Percentiles rank a stretch among this genome's conserved stretches.
These are phyloP conservation scores for Morinoia aosen DNA, from an alignment of 2,888 invertebrate species.

Conservation along the genomic window DNA sequence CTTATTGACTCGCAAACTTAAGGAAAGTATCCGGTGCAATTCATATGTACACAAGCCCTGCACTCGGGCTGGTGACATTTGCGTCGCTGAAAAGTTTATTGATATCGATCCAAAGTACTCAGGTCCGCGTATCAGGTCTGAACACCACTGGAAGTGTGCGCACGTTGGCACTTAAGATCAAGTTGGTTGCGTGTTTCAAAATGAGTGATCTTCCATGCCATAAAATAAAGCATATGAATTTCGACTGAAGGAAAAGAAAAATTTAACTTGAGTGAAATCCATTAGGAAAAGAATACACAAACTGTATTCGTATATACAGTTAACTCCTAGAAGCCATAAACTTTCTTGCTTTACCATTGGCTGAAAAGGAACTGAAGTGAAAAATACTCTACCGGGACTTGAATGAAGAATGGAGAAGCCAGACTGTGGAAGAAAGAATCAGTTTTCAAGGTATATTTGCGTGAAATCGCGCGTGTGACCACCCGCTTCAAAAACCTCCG, in stretches of 20 bases:
- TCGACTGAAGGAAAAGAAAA: not conserved
- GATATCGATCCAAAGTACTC: not conserved
- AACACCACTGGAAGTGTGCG: not conserved
- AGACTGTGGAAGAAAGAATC: not conserved
- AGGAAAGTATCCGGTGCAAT: slow-evolving; percentile 13
- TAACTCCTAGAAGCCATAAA: not conserved
- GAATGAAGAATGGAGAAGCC: not conserved
- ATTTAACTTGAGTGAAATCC: not conserved
- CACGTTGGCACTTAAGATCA: not conserved
- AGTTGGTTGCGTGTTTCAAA: not conserved
- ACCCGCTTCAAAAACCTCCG: too few species aligned
- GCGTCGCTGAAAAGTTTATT: slow-evolving; percentile 20
- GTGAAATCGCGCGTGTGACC: not conserved
- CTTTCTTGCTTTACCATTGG: not conserved
- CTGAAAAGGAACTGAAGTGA: not conserved
- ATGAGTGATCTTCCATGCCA: not conserved
- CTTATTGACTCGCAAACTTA: not conserved
- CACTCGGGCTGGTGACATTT: not conserved
- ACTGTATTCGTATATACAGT: not conserved
- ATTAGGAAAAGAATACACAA: too few species aligned
- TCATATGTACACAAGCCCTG: slow-evolving; percentile 10
- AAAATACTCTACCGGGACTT: not conserved
- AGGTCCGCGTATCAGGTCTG: not conserved
- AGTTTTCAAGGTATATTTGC: not conserved
- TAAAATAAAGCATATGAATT: not conserved